Percentiles rank a stretch among this genome's conserved stretches.
Conservation (phyloP, 1,140 invertebrate species). For the Oscheius sp. region DNA sequence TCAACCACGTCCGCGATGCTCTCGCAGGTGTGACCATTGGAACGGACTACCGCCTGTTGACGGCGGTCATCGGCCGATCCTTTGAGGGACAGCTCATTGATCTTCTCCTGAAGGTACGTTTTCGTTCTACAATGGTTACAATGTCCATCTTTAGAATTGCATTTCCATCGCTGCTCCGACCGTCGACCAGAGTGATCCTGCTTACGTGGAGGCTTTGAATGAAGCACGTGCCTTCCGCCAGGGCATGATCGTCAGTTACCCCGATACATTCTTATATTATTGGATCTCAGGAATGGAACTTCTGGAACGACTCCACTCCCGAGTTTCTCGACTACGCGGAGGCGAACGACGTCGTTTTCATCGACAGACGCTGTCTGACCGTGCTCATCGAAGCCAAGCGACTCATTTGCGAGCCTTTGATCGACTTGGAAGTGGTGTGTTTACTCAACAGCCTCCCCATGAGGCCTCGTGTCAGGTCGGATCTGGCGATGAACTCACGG, state of each 20-base stretch:
- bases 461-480: slow-evolving; percentile 24
- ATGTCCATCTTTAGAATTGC: not conserved
- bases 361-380: slow-evolving; percentile 21
- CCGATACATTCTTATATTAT: not conserved
- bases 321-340: slow-evolving; percentile 17
- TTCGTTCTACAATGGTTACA: not conserved
- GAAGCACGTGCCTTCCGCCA: not conserved
- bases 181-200: not conserved
- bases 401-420: slow-evolving; percentile 20
- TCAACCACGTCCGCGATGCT: not conserved
- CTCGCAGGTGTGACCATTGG: not conserved
- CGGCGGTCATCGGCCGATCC: not conserved
- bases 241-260: not conserved
- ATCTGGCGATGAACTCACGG: not conserved
- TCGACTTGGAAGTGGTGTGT: slow-evolving; percentile 20
- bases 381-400: slow-evolving; percentile 19
- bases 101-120: not conserved
- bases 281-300: not conserved
- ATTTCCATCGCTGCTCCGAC: not conserved
- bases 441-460: not conserved
- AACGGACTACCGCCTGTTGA: not conserved
- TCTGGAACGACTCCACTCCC: not conserved
- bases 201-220: not conserved
- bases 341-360: slow-evolving; percentile 18
- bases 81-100: not conserved